Evolutionary conservation across 2,797 vertebrate species (phyloP).

Genomic region (Uromys caudimaculatus): DNA sequence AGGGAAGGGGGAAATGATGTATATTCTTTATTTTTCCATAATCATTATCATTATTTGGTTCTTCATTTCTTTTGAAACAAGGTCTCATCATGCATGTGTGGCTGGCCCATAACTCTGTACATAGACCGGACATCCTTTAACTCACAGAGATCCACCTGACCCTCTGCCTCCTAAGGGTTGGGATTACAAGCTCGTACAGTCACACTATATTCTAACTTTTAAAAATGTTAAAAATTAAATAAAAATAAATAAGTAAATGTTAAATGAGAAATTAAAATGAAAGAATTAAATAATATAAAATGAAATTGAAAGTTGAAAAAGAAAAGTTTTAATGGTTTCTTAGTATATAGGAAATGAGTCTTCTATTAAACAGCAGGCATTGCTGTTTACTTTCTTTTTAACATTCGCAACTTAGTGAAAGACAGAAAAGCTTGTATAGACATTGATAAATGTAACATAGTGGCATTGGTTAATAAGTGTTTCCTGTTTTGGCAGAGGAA

Average conservation of each 20-base stretch:
- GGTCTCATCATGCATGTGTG: neutral
- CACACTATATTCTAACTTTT: neutral
- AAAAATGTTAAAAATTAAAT: neutral
- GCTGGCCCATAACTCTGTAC: neutral
- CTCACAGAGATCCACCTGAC: neutral
- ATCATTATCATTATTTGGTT: neutral
- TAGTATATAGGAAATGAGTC: neutral
- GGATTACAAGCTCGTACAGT: neutral
- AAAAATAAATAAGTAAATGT: neutral
- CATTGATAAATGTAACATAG: neutral
- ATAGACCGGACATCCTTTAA: neutral
- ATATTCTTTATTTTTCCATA: neutral
- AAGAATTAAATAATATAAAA: neutral
- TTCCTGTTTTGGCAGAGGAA: conserved; percentile 76
- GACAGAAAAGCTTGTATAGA: neutral
- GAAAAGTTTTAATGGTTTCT: neutral
- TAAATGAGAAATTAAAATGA: neutral
- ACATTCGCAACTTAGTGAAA: conserved; percentile 19
- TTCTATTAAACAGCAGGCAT: neutral
- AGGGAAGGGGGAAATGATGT: neutral
- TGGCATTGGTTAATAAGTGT: neutral
- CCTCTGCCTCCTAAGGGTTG: neutral
- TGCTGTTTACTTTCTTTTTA: conserved; percentile 36
- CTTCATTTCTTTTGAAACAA: neutral
- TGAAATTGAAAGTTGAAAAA: neutral